A percentile compares a stretch with the other conserved stretches of the same genome.
phyloP scores from a whole-genome alignment of 2,113 vertebrate genomes.

The Elephantulus edwardii region DNA sequence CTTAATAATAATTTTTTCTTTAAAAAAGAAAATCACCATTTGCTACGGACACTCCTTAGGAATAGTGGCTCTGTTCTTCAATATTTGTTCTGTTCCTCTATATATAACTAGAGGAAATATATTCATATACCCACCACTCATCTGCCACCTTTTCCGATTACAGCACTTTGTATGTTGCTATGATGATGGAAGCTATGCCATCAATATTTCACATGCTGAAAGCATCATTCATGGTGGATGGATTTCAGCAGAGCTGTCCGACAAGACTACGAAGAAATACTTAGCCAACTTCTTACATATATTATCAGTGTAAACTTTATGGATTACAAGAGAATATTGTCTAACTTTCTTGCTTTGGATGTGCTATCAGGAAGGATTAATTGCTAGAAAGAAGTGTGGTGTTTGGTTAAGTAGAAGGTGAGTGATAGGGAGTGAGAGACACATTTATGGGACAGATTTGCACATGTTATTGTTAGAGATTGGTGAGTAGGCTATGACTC shows the following conservation, averaged over 20 bases:
- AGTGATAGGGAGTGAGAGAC: too few species aligned
- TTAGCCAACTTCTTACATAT: neutral
- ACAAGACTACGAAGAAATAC: neutral
- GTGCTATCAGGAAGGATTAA: neutral
- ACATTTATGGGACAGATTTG: too few species aligned
- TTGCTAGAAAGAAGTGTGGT: neutral
- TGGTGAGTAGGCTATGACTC: too few species aligned
- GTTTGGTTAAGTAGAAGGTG: too few species aligned
- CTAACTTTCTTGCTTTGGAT: neutral
- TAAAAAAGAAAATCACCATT: neutral
- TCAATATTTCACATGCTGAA: neutral
- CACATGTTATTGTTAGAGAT: too few species aligned
- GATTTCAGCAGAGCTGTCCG: neutral
- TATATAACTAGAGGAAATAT: neutral
- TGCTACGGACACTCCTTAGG: neutral
- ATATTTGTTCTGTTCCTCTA: neutral
- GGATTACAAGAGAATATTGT: neutral
- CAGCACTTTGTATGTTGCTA: neutral
- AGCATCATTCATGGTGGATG: neutral
- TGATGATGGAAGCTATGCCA: neutral
- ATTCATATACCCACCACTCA: neutral
- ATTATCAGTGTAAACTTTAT: neutral
- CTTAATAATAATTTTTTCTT: too few species aligned
- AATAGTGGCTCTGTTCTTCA: neutral
- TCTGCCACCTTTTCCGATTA: neutral